Percentiles rank a stretch among this genome's conserved stretches.
phyloP scores from a whole-genome alignment of 2,888 invertebrate genomes.

The Corbicula japonica region DNA sequence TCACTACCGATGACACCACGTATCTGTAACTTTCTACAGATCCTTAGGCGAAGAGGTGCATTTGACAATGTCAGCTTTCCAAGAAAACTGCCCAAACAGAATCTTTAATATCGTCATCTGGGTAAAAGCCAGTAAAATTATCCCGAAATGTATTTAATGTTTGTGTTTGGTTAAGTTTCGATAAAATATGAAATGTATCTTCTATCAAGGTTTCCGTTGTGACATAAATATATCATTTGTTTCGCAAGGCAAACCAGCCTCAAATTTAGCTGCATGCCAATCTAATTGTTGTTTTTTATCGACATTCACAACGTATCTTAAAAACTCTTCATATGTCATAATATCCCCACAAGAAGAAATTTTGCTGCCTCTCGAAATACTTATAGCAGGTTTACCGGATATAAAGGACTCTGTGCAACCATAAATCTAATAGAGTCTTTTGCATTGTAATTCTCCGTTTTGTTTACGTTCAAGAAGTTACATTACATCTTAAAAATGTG shows the following conservation, averaged over 20 bases:
- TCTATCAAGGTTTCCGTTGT: constrained; percentile 68
- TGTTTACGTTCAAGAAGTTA: too few species aligned
- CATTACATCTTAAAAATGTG: too few species aligned
- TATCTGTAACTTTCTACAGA: constrained; percentile 60
- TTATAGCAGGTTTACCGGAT: constrained; percentile 6
- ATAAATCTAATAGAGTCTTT: constrained; percentile 33
- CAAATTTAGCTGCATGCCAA: constrained; percentile 38
- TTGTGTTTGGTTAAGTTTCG: constrained; percentile 24
- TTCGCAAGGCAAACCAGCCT: constrained; percentile 32
- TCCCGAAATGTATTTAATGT: constrained; percentile 23
- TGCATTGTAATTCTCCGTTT: neutral
- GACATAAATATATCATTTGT: constrained; percentile 63
- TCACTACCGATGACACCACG: constrained; percentile 48
- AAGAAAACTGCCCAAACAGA: constrained; percentile 41
- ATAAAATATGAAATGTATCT: constrained; percentile 50
- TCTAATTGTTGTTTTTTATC: constrained; percentile 11
- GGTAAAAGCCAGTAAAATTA: constrained; percentile 26
- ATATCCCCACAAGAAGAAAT: constrained; percentile 22
- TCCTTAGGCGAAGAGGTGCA: constrained; percentile 53
- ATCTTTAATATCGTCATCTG: constrained; percentile 52
- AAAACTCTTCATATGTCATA: constrained; percentile 37
- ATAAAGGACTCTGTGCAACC: constrained; percentile 41
- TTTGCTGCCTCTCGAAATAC: neutral
- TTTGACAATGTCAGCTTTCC: constrained; percentile 32
- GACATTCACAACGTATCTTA: constrained; percentile 18